phyloP scores from a whole-genome alignment of 2,113 vertebrate species.

The Dromiciops gliroides region DNA sequence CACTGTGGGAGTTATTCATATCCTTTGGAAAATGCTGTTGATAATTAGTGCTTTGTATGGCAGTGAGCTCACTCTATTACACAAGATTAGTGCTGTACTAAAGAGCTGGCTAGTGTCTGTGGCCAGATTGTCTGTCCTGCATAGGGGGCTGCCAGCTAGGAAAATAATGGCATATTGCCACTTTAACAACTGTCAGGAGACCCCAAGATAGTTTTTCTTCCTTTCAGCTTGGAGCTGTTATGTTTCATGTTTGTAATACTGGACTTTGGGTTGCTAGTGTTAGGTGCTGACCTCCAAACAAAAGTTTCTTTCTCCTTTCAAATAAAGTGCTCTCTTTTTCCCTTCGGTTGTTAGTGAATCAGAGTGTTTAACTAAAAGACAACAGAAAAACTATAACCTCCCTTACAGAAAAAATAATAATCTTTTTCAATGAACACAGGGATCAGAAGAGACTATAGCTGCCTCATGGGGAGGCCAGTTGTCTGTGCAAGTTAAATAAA shows the following conservation, averaged over 20 bases:
- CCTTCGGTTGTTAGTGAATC: conserved; percentile 60
- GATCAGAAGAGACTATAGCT: conserved; percentile 46
- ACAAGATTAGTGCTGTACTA: conserved; percentile 83
- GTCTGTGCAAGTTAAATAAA: conserved; percentile 77
- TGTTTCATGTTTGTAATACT: conserved; percentile 64
- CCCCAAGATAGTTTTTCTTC: conserved; percentile 68
- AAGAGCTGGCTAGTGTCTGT: conserved; percentile 78
- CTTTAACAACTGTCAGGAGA: conserved; percentile 80
- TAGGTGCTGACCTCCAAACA: conserved; percentile 56
- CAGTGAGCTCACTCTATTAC: conserved; percentile 85
- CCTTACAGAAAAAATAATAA: conserved; percentile 68
- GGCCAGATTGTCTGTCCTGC: conserved; percentile 78
- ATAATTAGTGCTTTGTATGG: conserved; percentile 85
- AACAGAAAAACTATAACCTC: conserved; percentile 69
- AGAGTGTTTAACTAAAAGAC: conserved; percentile 66
- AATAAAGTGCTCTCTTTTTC: conserved; percentile 79
- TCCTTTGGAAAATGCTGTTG: conserved; percentile 83
- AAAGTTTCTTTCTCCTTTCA: conserved; percentile 70
- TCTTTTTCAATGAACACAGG: conserved; percentile 60
- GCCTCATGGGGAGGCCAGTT: conserved; percentile 74
- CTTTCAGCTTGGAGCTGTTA: background rate
- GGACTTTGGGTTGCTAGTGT: conserved; percentile 53
- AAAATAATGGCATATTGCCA: conserved; percentile 78
- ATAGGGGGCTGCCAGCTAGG: conserved; percentile 77
- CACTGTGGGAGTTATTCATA: conserved; percentile 78